phyloP scores from a whole-genome alignment of 1,140 invertebrate genomes.

The Cephus cinctus region DNA sequence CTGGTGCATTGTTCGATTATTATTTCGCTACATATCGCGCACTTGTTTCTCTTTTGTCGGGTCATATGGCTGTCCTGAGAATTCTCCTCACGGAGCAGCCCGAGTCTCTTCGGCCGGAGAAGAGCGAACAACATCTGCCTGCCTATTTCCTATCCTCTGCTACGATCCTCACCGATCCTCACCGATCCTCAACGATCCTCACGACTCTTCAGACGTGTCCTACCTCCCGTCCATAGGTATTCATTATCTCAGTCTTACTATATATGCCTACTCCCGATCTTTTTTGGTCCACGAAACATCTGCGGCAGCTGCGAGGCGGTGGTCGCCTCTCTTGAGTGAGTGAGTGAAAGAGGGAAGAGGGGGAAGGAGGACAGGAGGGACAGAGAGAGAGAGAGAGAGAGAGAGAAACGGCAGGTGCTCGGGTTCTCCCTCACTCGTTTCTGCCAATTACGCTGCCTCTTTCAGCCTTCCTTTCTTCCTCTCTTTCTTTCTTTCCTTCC shows the following conservation, averaged over 20 bases:
- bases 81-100: constrained; percentile 6
- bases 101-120: no score
- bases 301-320: constrained; percentile 54
- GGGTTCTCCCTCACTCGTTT: constrained; percentile 5
- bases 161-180: no score
- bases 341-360: no score
- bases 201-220: constrained; percentile 43
- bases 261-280: constrained; percentile 36
- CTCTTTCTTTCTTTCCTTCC: constrained; percentile 13
- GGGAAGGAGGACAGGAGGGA: no score
- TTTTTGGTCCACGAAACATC: constrained; percentile 53
- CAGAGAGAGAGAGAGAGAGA: constrained; percentile 25
- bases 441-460: constrained; percentile 53
- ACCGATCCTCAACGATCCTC: no score
- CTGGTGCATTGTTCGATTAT: constrained; percentile 57
- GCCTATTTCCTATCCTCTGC: constrained; percentile 20
- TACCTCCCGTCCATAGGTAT: constrained; percentile 42
- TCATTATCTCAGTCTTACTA: constrained; percentile 36
- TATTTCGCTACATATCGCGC: constrained; percentile 58
- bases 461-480: constrained; percentile 31
- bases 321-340: no score
- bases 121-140: background rate
- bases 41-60: constrained; percentile 55
- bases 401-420: constrained; percentile 49
- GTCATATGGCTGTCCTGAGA: constrained; percentile 37